A percentile compares a stretch with the other conserved stretches of the same genome.
phyloP scores from a whole-genome alignment of 2,888 invertebrate species.

The Oligia latruncula region DNA sequence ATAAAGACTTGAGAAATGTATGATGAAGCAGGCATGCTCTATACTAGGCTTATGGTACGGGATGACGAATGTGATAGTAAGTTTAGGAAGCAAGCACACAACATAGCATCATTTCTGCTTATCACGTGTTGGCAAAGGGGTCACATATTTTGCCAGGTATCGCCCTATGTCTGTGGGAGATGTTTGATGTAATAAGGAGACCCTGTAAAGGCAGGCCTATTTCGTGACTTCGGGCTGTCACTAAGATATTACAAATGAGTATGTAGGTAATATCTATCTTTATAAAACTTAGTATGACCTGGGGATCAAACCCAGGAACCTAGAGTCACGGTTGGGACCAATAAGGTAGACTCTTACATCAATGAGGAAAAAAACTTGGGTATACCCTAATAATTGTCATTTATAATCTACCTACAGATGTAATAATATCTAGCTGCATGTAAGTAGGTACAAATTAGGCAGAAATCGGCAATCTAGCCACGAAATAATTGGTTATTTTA shows the following conservation, averaged over 20 bases:
- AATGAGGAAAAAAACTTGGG: no score
- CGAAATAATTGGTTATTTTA: constrained; percentile 35
- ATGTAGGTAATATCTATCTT: no score
- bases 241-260: no score
- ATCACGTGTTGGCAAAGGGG: background rate
- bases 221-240: background rate
- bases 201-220: background rate
- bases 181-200: background rate
- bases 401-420: no score
- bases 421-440: background rate
- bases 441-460: constrained; percentile 1
- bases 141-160: background rate
- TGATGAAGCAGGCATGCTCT: background rate
- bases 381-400: background rate
- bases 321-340: background rate
- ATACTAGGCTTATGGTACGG: background rate
- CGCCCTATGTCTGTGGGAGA: no score
- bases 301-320: background rate
- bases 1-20: background rate
- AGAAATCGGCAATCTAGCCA: constrained; percentile 18
- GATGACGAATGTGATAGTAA: background rate
- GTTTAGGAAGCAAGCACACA: background rate
- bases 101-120: background rate
- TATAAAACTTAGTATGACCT: background rate
- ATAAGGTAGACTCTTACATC: background rate